phyloP scores from a whole-genome alignment of 2,113 vertebrate genomes.

The Lanius ludovicianus region DNA sequence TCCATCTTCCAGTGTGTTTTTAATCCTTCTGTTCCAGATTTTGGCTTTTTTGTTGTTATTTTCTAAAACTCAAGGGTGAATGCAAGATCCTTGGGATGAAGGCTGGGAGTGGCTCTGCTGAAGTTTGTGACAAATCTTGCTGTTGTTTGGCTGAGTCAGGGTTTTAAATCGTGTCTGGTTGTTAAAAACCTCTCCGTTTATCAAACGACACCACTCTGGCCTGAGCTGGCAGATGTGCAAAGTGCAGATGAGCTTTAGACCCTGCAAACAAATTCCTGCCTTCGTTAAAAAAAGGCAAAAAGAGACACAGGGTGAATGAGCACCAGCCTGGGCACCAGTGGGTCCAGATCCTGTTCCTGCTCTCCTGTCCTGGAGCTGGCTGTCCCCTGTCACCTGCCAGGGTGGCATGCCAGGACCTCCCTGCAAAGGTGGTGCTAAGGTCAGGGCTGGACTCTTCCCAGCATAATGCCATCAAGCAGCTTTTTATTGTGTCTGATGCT shows the following conservation, averaged over 20 bases:
- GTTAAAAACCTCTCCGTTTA: neutral
- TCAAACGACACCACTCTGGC: rapidly evolving
- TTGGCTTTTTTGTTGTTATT: neutral
- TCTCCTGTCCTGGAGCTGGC: neutral
- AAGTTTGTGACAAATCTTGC: neutral
- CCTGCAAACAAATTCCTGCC: neutral
- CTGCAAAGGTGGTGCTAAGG: neutral
- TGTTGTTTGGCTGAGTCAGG: neutral
- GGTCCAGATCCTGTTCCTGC: rapidly evolving
- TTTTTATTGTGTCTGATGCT: neutral
- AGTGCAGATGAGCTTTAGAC: neutral
- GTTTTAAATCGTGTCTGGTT: neutral
- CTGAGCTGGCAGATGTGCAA: neutral
- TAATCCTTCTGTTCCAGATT: neutral
- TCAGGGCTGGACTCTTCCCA: neutral
- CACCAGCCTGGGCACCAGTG: rapidly evolving
- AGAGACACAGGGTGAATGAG: neutral
- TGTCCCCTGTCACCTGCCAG: neutral
- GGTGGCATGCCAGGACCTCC: neutral
- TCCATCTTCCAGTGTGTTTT: neutral
- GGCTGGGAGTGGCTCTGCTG: rapidly evolving
- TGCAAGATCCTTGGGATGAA: neutral
- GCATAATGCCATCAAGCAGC: neutral
- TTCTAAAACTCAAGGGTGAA: rapidly evolving
- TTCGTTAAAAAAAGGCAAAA: rapidly evolving